These are phyloP conservation scores for Lynx canadensis DNA, from an alignment of 2,113 vertebrate species.

Conservation along the genomic window DNA sequence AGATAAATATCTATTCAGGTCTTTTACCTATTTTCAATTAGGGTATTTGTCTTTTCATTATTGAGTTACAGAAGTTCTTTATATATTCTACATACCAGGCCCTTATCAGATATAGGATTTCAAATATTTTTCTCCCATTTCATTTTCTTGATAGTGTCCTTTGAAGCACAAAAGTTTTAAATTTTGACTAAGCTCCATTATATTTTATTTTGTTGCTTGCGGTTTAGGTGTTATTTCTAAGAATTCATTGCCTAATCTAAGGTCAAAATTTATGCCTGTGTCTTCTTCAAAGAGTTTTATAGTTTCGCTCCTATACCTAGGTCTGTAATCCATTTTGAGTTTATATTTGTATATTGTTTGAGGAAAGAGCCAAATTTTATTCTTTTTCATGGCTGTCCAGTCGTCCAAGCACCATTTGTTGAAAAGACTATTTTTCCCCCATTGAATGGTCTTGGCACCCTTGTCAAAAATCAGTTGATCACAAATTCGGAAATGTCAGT, in stretches of 20 bases:
- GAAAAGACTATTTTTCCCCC: neutral
- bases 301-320: neutral
- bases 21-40: neutral
- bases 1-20: neutral
- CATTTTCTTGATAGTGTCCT: neutral
- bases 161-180: neutral
- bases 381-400: neutral
- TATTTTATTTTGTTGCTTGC: neutral
- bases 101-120: neutral
- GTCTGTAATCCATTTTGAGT: neutral
- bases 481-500: neutral
- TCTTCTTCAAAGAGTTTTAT: slow-evolving; percentile 16
- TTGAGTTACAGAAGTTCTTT: slow-evolving; percentile 10
- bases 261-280: neutral
- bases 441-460: neutral
- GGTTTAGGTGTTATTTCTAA: neutral
- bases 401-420: neutral
- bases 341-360: neutral
- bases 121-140: neutral
- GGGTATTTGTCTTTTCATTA: slow-evolving; percentile 15
- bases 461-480: neutral
- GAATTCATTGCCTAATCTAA: neutral
- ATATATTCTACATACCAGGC: neutral
- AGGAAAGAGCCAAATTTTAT: neutral
- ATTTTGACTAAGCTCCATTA: neutral